phyloP scores from a whole-genome alignment of 2,797 vertebrate genomes.

The Fundulus diaphanus region DNA sequence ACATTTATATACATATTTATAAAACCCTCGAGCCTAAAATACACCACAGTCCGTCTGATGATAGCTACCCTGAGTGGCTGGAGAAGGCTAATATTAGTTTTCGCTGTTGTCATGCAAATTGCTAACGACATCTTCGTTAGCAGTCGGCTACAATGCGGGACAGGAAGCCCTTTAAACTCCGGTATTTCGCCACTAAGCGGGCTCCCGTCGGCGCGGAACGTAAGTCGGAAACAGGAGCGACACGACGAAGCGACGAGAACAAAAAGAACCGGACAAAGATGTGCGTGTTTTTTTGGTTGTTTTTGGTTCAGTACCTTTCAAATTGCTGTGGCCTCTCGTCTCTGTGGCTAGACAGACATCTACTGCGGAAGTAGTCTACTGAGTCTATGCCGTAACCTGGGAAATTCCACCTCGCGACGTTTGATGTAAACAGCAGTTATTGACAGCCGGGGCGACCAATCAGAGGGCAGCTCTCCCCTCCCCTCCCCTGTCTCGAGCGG shows the following conservation, averaged over 20 bases:
- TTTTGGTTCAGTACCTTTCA: constrained; percentile 70
- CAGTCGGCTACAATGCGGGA: constrained; percentile 63
- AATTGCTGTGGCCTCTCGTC: constrained; percentile 76
- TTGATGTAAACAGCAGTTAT: constrained; percentile 82
- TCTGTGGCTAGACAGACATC: constrained; percentile 73
- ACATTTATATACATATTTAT: no score
- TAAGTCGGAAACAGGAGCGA: constrained; percentile 24
- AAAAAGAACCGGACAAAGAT: constrained; percentile 54
- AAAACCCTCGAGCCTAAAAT: constrained; percentile 36
- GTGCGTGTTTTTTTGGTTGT: no score
- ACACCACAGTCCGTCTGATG: constrained; percentile 42
- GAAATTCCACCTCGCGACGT: constrained; percentile 85
- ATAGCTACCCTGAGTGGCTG: constrained; percentile 69
- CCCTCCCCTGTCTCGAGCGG: neutral
- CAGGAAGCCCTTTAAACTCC: constrained; percentile 36
- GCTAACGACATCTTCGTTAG: constrained; percentile 75
- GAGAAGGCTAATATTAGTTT: constrained; percentile 78
- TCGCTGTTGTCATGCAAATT: constrained; percentile 83
- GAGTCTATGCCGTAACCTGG: constrained; percentile 81
- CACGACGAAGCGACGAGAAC: constrained; percentile 30
- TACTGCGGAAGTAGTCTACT: constrained; percentile 84
- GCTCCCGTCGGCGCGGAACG: constrained; percentile 19
- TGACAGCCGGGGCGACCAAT: constrained; percentile 71
- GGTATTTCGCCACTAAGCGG: constrained; percentile 6
- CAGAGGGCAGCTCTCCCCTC: constrained; percentile 19